These are phyloP conservation scores for Anoncus sp. DNA, from an alignment of 2,888 invertebrate genomes.

Conservation along the genomic window DNA sequence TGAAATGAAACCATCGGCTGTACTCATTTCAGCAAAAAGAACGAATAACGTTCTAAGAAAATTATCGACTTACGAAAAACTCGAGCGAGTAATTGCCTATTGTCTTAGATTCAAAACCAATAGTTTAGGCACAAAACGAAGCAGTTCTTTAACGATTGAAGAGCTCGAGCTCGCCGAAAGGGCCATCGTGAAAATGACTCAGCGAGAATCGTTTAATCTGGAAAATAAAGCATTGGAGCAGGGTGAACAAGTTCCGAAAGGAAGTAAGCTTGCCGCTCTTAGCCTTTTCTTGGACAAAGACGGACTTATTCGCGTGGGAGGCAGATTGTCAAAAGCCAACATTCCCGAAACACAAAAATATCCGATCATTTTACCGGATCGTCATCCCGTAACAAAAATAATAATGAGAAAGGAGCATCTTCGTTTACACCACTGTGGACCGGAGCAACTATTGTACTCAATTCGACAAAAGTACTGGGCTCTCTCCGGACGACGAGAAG, in stretches of 20 bases:
- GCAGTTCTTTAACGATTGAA: constrained; percentile 16
- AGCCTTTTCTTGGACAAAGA: constrained; percentile 42
- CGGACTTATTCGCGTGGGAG: constrained; percentile 51
- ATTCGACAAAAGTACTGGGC: constrained; percentile 73
- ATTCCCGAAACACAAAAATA: constrained; percentile 33
- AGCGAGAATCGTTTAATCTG: constrained; percentile 17
- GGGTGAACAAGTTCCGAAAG: not conserved
- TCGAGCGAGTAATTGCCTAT: constrained; percentile 41
- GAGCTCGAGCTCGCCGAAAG: constrained; percentile 30
- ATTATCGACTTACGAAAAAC: constrained; percentile 7
- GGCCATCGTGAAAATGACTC: constrained; percentile 39
- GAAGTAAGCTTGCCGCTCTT: constrained; percentile 39
- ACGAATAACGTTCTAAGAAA: constrained; percentile 1
- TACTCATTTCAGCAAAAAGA: constrained; percentile 18
- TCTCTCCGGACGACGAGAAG: constrained; percentile 66
- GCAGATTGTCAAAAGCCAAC: constrained; percentile 38
- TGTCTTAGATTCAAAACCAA: constrained; percentile 37
- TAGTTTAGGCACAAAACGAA: not conserved
- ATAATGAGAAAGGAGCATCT: constrained; percentile 62
- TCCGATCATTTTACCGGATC: constrained; percentile 38
- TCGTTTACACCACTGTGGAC: constrained; percentile 61
- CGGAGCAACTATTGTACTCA: constrained; percentile 56
- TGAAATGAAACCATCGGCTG: not conserved
- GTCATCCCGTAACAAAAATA: constrained; percentile 40
- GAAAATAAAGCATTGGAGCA: constrained; percentile 30